Evolutionary conservation across 2,113 vertebrate species (phyloP).

Genomic region (Chloroceryle aenea): DNA sequence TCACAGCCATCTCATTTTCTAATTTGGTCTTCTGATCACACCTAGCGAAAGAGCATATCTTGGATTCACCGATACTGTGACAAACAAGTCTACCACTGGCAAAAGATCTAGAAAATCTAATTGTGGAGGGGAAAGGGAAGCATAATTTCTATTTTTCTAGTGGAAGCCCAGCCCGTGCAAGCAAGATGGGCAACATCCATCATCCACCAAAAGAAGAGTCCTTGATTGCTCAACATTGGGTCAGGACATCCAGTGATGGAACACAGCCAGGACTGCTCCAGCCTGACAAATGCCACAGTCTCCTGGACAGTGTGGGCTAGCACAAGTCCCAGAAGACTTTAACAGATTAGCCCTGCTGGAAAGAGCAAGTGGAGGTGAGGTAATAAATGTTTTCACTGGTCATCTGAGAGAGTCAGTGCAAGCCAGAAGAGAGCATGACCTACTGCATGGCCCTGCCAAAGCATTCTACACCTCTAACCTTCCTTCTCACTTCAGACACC

Average conservation of each 20-base stretch:
- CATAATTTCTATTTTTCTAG: background rate
- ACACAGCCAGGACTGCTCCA: background rate
- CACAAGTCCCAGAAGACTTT: background rate
- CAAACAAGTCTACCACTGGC: background rate
- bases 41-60: background rate
- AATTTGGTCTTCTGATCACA: background rate
- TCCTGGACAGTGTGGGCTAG: background rate
- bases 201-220: background rate
- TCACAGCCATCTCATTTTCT: background rate
- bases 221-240: rapidly evolving
- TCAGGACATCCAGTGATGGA: background rate
- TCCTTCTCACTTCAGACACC: background rate
- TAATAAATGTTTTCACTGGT: background rate
- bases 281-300: background rate
- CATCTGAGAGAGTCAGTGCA: background rate
- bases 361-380: background rate
- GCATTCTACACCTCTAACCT: background rate
- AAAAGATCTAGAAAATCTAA: background rate
- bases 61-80: background rate
- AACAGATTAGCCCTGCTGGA: background rate
- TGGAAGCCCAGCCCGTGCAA: background rate
- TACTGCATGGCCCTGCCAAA: background rate
- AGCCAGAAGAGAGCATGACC: background rate
- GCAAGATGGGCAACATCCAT: background rate
- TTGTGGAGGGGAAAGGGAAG: background rate